These are phyloP conservation scores for Gortyna flavago DNA, from an alignment of 2,888 invertebrate genomes.

Conservation along the genomic window DNA sequence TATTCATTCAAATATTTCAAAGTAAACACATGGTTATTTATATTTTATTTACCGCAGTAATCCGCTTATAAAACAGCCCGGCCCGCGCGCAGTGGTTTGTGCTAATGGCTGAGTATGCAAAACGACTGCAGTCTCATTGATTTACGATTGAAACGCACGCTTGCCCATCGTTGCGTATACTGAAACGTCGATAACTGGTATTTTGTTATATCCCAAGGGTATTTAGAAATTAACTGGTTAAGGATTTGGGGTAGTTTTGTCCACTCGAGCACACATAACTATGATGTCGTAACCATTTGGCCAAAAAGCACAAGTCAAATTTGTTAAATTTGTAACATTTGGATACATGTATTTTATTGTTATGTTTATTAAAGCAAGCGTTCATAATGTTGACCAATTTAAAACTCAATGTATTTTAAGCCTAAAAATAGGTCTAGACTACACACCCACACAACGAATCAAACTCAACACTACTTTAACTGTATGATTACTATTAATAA, in stretches of 20 bases:
- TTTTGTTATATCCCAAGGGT: conserved; percentile 29
- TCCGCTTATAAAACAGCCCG: conserved; percentile 61
- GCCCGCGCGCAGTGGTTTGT: conserved; percentile 72
- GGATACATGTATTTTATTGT: background rate
- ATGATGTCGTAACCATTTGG: background rate
- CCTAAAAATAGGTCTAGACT: background rate
- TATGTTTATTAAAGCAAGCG: background rate
- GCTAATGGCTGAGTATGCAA: conserved; percentile 80
- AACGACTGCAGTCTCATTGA: conserved; percentile 79
- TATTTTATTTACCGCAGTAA: conserved; percentile 38
- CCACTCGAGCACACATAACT: too few species aligned
- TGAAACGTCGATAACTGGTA: conserved; percentile 49
- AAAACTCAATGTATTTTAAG: background rate
- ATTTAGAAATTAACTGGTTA: background rate
- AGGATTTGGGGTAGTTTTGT: background rate
- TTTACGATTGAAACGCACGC: conserved; percentile 79
- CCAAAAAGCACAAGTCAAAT: background rate
- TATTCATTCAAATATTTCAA: background rate
- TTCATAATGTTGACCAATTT: background rate
- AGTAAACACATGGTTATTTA: conserved; percentile 12
- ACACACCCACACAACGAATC: background rate
- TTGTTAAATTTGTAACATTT: background rate
- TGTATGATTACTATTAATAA: background rate
- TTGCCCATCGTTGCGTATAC: conserved; percentile 45
- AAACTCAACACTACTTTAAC: background rate